phyloP scores from a whole-genome alignment of 2,797 vertebrate genomes.

The Cyprinodon diabolis region DNA sequence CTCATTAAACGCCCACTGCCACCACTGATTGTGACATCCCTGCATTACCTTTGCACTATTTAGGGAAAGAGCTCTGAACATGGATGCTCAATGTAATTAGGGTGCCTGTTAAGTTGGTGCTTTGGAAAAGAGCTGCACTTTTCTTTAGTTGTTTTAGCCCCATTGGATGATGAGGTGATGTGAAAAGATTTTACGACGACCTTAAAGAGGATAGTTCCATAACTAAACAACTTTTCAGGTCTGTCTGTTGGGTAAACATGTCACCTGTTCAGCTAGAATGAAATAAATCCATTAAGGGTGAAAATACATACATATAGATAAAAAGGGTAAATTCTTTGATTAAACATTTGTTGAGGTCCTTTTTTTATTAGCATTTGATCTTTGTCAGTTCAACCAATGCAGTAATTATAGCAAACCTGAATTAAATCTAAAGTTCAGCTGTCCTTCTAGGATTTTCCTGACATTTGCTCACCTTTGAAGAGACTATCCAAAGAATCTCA shows the following conservation, averaged over 20 bases:
- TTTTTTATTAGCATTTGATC: not conserved
- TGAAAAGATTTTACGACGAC: conserved; percentile 1
- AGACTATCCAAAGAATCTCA: not conserved
- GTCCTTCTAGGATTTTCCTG: not conserved
- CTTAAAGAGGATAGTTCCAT: conserved; percentile 1
- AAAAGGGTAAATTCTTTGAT: not conserved
- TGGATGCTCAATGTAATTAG: conserved; percentile 24
- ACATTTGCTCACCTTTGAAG: not conserved
- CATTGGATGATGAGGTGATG: conserved; percentile 2
- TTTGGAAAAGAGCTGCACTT: conserved; percentile 30
- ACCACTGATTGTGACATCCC: conserved; percentile 66
- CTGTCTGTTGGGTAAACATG: not conserved
- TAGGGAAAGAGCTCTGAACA: conserved; percentile 37
- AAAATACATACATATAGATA: not conserved
- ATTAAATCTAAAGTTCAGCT: not conserved
- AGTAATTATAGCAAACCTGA: conserved; percentile 1
- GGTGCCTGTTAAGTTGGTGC: conserved; percentile 27
- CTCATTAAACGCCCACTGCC: conserved; percentile 73
- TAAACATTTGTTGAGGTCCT: not conserved
- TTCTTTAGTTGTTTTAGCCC: conserved; percentile 22
- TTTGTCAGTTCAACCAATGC: not conserved
- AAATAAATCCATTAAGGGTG: not conserved
- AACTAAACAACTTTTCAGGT: not conserved
- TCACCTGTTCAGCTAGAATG: not conserved
- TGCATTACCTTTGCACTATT: conserved; percentile 52